These are phyloP conservation scores for Hydrozoanthus tunicans DNA, from an alignment of 64 coral and sea anemone genomes.

Conservation along the genomic window DNA sequence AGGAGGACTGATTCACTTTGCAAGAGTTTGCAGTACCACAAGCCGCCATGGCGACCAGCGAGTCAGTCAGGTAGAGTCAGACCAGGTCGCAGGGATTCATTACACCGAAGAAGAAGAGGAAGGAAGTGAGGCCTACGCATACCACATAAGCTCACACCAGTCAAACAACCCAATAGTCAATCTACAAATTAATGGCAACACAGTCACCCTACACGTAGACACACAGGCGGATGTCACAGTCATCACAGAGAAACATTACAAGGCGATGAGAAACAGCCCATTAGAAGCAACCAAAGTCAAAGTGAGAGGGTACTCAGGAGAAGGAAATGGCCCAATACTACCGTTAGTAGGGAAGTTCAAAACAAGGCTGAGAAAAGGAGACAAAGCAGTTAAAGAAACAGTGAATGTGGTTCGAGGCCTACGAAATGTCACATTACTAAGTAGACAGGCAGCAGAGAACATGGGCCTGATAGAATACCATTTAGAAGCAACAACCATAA, in stretches of 20 bases:
- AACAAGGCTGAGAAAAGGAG: conserved; percentile 13
- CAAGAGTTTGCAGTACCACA: too few relatives aligned
- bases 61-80: too few relatives aligned
- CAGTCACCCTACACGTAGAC: conserved; percentile 49
- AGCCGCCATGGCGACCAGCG: too few relatives aligned
- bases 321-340: conserved; percentile 24
- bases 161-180: background rate
- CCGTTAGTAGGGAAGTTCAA: conserved; percentile 25
- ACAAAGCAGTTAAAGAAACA: conserved; percentile 17
- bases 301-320: conserved; percentile 24
- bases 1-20: too few relatives aligned
- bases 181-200: conserved; percentile 31
- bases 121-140: too few relatives aligned
- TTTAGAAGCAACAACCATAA: background rate
- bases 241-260: conserved; percentile 3
- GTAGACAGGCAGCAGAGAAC: conserved; percentile 4
- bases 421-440: conserved; percentile 31
- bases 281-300: background rate
- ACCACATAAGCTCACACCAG: too few relatives aligned
- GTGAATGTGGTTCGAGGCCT: conserved; percentile 50
- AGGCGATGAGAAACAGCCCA: background rate
- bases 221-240: conserved; percentile 68
- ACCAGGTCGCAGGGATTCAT: too few relatives aligned
- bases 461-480: conserved; percentile 58
- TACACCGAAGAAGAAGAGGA: too few relatives aligned